Percentiles rank a stretch among this genome's conserved stretches.
Evolutionary conservation across 53 echinoderm and acorn worm genomes (phyloP).

Genomic region (Stichopus horrens): DNA sequence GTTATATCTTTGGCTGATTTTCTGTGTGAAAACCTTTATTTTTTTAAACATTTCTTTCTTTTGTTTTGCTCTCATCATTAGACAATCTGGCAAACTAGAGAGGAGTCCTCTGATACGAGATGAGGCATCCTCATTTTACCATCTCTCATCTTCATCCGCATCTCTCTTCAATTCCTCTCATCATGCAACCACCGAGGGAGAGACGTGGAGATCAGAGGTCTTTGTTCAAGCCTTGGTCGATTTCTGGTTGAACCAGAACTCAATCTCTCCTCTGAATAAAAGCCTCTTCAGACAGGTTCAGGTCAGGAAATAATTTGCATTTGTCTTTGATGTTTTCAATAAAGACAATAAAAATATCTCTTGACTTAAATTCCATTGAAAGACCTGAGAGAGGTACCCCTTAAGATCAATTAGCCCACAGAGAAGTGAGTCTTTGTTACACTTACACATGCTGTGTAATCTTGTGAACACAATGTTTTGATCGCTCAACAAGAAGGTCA

Average conservation of each 20-base stretch:
- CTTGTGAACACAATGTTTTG: too few relatives aligned
- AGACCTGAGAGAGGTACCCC: too few relatives aligned
- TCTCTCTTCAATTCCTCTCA: conserved; percentile 33
- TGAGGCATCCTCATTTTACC: conserved; percentile 32
- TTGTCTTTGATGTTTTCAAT: not conserved
- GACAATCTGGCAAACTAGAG: conserved; percentile 57
- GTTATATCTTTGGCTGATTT: too few relatives aligned
- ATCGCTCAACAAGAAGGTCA: too few relatives aligned
- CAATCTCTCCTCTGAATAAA: conserved; percentile 55
- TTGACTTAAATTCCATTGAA: too few relatives aligned
- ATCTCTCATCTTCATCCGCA: conserved; percentile 15
- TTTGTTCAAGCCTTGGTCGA: conserved; percentile 81
- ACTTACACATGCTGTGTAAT: too few relatives aligned
- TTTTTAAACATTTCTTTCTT: not conserved
- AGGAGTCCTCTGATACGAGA: conserved; percentile 54
- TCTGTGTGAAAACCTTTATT: too few relatives aligned
- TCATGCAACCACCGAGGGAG: conserved; percentile 52
- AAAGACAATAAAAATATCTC: too few relatives aligned
- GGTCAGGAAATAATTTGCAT: conserved; percentile 51
- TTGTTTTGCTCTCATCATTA: conserved; percentile 2
- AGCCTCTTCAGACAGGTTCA: conserved; percentile 73
- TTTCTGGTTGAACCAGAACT: conserved; percentile 93
- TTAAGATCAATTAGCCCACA: too few relatives aligned
- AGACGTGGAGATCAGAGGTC: conserved; percentile 89
- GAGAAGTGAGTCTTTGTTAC: too few relatives aligned